phyloP scores from a whole-genome alignment of 2,888 invertebrate species.

The Mimas tiliae region DNA sequence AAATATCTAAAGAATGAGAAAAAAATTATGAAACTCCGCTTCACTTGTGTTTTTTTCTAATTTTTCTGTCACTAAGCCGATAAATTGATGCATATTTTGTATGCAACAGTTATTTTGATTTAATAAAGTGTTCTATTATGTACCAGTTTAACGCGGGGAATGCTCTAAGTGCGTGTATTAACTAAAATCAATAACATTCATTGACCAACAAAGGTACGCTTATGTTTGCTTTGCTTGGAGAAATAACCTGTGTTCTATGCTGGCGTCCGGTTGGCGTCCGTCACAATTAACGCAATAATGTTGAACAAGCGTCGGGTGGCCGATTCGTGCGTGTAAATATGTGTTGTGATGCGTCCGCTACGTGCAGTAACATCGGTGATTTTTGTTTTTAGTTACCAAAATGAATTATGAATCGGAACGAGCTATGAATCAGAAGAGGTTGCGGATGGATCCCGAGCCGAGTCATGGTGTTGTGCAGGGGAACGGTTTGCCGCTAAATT shows the following conservation, averaged over 20 bases:
- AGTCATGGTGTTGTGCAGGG: conserved; percentile 82
- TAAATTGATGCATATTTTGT: conserved; percentile 83
- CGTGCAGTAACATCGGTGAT: conserved; percentile 52
- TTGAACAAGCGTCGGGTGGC: conserved; percentile 58
- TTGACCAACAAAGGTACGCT: conserved; percentile 85
- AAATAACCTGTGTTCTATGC: conserved; percentile 83
- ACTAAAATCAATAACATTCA: conserved; percentile 85
- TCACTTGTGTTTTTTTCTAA: conserved; percentile 84
- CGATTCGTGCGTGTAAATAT: conserved; percentile 52
- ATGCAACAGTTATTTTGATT: conserved; percentile 81
- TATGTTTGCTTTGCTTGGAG: conserved; percentile 79
- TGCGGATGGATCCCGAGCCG: conserved; percentile 83
- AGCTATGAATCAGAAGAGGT: conserved; percentile 82
- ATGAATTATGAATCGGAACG: conserved; percentile 84
- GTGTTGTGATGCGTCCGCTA: conserved; percentile 50
- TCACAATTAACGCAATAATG: conserved; percentile 72
- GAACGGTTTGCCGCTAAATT: conserved; percentile 82
- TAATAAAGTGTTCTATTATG: conserved; percentile 77
- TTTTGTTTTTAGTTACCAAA: conserved; percentile 80
- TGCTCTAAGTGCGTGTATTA: conserved; percentile 76
- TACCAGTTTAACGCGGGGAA: conserved; percentile 71
- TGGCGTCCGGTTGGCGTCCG: conserved; percentile 85
- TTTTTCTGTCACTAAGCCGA: conserved; percentile 83
- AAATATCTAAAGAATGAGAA: conserved; percentile 46
- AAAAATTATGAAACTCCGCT: conserved; percentile 77